These are phyloP conservation scores for Eupithecia subfuscata DNA, from an alignment of 2,888 invertebrate genomes.

Conservation along the genomic window DNA sequence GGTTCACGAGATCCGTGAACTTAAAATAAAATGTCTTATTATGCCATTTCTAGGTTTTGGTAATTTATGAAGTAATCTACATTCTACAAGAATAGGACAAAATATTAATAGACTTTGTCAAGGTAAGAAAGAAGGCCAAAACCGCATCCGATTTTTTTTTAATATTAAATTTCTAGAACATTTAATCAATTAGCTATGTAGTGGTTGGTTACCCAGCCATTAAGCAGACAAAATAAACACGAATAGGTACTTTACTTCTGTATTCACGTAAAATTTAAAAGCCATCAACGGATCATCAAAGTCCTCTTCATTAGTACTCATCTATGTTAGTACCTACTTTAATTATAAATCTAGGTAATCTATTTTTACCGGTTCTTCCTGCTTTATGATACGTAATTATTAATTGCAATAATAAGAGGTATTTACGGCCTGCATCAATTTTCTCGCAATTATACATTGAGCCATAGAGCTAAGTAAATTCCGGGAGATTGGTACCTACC, in stretches of 20 bases:
- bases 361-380: background rate
- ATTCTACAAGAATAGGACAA: background rate
- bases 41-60: background rate
- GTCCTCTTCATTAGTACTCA: too few species aligned
- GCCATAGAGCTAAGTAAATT: background rate
- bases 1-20: background rate
- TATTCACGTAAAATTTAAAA: too few species aligned
- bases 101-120: background rate
- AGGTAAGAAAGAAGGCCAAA: background rate
- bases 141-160: background rate
- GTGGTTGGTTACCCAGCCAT: background rate
- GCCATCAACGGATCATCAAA: background rate
- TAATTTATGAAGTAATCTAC: too few species aligned
- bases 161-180: background rate
- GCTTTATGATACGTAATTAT: background rate
- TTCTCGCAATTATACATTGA: background rate
- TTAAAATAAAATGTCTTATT: background rate
- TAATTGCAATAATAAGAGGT: background rate
- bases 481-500: too few species aligned
- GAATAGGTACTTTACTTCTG: background rate
- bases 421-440: background rate
- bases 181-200: background rate
- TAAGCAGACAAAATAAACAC: background rate
- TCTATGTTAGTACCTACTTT: too few species aligned
- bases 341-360: background rate